Base-by-base conservation (phyloP, 2,113 vertebrate genomes). In the Dunckerocampus dactyliophorus region DNA sequence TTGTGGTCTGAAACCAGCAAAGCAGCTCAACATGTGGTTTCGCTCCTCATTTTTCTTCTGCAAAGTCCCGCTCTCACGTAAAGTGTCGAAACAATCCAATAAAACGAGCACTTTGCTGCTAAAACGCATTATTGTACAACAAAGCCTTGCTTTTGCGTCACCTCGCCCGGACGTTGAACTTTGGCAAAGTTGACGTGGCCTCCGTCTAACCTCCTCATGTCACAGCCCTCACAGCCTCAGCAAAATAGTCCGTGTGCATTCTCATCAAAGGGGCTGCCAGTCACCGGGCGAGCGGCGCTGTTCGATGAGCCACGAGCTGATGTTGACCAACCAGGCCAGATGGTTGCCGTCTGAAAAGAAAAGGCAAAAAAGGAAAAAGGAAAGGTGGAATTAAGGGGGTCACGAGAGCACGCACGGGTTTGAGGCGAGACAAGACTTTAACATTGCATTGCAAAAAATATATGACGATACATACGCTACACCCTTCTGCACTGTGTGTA, bases 1-100 rank as follows among this genome's bases (percentile, higher is more conserved):
- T 78, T 81, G 77, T 76, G 82, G 74, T 83, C 81, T 81, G n/a
- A n/a, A n/a, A 82, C 85, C 77, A 79, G 79, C n/a, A n/a, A 86
- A 68, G 75, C 67, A 84, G 71, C 74, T 74, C 74, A 81, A 88
- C 88, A 82, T 82, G 77, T 69, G 60, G 77, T 77, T 85, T 75
- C 77, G 81, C 88, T 86, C 85, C 82, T 85, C 81, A 84, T 79
- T 80, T 76, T 76, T 82, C 34, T 37, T 37, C 34, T 7, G 6
- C 9, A 9, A 20, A 19, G 34, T 68, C 56, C 45, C 20, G 11
- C 34, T 37, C 34, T 8, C 34, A 37, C 4, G 1, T 9, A 0
- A 9, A 37, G 34, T 9, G 34, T 7, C 1, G 34, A 37, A 37
- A 37, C 34, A 37, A 8, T 6, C 49, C 11, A 19, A 17, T 28